Conservation (phyloP, 1,140 invertebrate genomes). For the Macrobrachium rosenbergii region DNA sequence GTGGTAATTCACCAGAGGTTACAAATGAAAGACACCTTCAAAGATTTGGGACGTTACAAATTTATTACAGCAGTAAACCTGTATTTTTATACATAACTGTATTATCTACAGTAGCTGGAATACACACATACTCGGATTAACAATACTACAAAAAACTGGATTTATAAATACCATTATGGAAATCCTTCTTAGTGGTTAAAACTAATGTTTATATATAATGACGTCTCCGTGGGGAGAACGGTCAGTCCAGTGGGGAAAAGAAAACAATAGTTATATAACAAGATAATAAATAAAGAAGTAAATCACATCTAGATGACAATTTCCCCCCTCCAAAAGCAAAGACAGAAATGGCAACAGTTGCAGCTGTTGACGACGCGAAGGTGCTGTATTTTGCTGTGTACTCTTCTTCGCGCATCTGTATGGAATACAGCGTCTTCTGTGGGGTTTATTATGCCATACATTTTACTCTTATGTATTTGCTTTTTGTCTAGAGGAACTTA, state of each 20-base stretch:
- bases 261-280: too few relatives aligned
- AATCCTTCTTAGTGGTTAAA: background rate
- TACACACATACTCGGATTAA: background rate
- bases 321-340: background rate
- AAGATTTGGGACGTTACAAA: slow-evolving; percentile 42
- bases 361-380: too few relatives aligned
- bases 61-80: slow-evolving; percentile 49
- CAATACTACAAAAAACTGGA: slow-evolving; percentile 13
- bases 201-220: background rate
- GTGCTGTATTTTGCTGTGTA: too few relatives aligned
- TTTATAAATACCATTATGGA: background rate
- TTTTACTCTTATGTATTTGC: too few relatives aligned
- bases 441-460: too few relatives aligned
- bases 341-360: too few relatives aligned
- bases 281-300: slow-evolving; percentile 3
- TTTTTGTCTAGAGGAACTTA: too few relatives aligned
- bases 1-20: too few relatives aligned
- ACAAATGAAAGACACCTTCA: background rate
- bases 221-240: background rate
- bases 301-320: background rate
- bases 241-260: too few relatives aligned
- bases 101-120: slow-evolving; percentile 28
- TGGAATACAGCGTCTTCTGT: too few relatives aligned
- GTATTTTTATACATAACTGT: slow-evolving; percentile 37
- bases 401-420: too few relatives aligned